Base-by-base conservation (phyloP, 2,113 vertebrate genomes). In the Paratilapia polleni region DNA sequence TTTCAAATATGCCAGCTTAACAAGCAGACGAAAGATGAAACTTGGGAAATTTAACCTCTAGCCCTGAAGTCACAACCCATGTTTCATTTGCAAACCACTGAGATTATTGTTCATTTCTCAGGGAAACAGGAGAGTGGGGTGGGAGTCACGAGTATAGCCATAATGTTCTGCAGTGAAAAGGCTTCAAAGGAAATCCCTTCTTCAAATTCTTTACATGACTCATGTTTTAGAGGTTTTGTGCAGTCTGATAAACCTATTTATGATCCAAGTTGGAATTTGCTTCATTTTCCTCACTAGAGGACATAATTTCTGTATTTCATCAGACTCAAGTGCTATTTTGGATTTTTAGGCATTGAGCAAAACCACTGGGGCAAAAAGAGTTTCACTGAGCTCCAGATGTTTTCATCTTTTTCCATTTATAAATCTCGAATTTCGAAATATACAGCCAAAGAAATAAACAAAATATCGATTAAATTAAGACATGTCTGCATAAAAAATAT, bases 1-100 rank as follows among this genome's bases (percentile, higher is more conserved):
- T 94, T 95, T 94, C 94, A 93, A 87, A 91, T 80, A n/a, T 88
- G 76, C 83, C 81, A 83, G 76, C 80, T 78, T 68, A 77, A 85
- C 41, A 88, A 78, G 83, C 59, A 78, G 86, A 90, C 47, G 91
- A 92, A 93, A 94, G 89, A 85, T 61, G 87, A 94, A 84, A 88
- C 89, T 78, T 31, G 13, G 82, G 92, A 92, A 95, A 94, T 54
- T 76, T 83, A 88, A 90, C 86, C 90, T 90, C 78, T 80, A 70
- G 64, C 93, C 92, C 92, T 83, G 60, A 73, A 91, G 95, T 92
- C 93, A 91, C 83, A 82, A 80, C 86, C 88, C 52, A 76, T 54
- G 84, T 76, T 87, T 91, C 81, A 83, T 85, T 83, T 76, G 78
- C 58, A 77, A 64, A 87, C 88, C 64, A 20, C 78, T 74, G 66